phyloP scores from a whole-genome alignment of 2,888 invertebrate species.

The Xanthostigma xanthostigma region DNA sequence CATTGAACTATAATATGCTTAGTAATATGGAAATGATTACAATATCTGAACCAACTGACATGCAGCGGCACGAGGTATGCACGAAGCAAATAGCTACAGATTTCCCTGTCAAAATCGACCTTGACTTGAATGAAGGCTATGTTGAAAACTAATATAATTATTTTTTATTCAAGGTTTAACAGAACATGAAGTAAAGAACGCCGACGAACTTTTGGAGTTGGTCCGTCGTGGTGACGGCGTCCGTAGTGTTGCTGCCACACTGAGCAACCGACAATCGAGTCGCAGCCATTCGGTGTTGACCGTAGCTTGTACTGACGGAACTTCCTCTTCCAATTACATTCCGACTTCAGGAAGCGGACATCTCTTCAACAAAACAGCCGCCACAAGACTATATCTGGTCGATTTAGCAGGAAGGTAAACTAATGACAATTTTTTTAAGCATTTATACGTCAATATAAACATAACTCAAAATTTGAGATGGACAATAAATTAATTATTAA shows the following conservation, averaged over 20 bases:
- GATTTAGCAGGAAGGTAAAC: conserved; percentile 6
- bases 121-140: too few relatives aligned
- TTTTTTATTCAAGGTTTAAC: conserved; percentile 37
- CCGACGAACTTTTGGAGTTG: conserved; percentile 38
- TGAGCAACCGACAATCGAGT: conserved; percentile 54
- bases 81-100: too few relatives aligned
- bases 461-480: too few relatives aligned
- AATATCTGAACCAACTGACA: too few relatives aligned
- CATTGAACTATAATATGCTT: too few relatives aligned
- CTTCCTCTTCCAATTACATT: background rate
- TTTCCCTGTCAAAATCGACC: too few relatives aligned
- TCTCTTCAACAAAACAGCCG: background rate
- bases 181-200: conserved; percentile 40
- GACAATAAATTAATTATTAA: too few relatives aligned
- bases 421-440: too few relatives aligned
- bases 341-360: background rate
- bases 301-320: conserved; percentile 30
- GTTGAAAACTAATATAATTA: background rate
- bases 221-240: conserved; percentile 43
- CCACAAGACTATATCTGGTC: background rate
- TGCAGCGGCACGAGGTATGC: too few relatives aligned
- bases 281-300: conserved; percentile 61
- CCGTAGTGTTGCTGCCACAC: conserved; percentile 54
- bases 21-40: too few relatives aligned
- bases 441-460: too few relatives aligned